Evolutionary conservation across 2,888 invertebrate genomes (phyloP).

Genomic region (Ornithoptera priamus): DNA sequence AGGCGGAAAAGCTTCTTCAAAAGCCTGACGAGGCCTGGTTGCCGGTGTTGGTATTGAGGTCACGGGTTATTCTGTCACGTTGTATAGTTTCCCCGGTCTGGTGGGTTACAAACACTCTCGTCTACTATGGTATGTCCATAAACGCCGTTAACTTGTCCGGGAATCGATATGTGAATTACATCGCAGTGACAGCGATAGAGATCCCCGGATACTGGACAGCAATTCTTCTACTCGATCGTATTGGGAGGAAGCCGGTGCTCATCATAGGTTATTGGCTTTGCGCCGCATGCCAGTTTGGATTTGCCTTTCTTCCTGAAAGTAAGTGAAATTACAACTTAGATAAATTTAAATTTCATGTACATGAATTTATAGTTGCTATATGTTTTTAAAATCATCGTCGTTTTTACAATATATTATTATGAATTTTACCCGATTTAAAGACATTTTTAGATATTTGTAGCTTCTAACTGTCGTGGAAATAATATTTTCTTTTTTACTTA

Average conservation of each 20-base stretch:
- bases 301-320: constrained; percentile 81
- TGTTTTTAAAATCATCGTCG: too few species aligned
- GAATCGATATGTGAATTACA: constrained; percentile 84
- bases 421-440: too few species aligned
- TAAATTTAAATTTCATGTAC: too few species aligned
- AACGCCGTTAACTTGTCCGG: constrained; percentile 84
- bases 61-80: constrained; percentile 52
- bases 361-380: too few species aligned
- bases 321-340: constrained; percentile 31
- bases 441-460: too few species aligned
- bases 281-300: constrained; percentile 80
- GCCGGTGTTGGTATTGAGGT: constrained; percentile 52
- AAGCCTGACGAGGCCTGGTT: constrained; percentile 63
- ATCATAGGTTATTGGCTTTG: constrained; percentile 82
- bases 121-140: constrained; percentile 85
- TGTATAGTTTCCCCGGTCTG: constrained; percentile 77
- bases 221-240: constrained; percentile 80
- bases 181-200: constrained; percentile 83
- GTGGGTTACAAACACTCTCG: constrained; percentile 85
- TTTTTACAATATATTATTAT: too few species aligned
- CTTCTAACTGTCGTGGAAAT: too few species aligned
- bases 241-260: constrained; percentile 83
- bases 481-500: too few species aligned
- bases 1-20: constrained; percentile 51
- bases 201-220: constrained; percentile 86